Conservation (phyloP, 2,888 invertebrate species). For the Gasteruption jaculator region DNA sequence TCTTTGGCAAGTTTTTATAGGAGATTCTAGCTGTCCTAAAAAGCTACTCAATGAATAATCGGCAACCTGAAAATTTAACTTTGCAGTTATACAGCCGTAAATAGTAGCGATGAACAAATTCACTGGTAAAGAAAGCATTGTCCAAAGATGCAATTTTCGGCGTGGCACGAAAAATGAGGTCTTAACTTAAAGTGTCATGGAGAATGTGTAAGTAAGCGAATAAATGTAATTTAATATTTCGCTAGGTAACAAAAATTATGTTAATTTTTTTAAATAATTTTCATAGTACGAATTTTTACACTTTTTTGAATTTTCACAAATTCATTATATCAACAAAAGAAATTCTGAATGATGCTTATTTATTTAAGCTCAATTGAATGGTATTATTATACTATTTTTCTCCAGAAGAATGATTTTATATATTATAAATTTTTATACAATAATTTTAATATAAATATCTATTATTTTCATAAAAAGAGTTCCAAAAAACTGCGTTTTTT, state of each 20-base stretch:
- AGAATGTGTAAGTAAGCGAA: too few relatives aligned
- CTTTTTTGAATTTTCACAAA: conserved; percentile 2
- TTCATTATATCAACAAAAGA: not conserved
- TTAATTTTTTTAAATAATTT: conserved; percentile 2
- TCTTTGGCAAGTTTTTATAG: conserved; percentile 53
- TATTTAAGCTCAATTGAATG: too few relatives aligned
- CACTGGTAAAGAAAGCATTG: too few relatives aligned
- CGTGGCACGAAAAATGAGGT: too few relatives aligned
- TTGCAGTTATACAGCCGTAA: too few relatives aligned
- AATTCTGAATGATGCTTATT: conserved; percentile 2
- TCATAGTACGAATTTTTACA: not conserved
- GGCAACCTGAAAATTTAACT: conserved; percentile 51
- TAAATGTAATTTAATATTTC: conserved; percentile 3
- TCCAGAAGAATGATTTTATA: too few relatives aligned
- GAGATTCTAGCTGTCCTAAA: conserved; percentile 75
- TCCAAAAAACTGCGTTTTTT: not conserved
- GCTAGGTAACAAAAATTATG: conserved; percentile 4
- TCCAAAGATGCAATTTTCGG: too few relatives aligned
- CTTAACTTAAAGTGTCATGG: too few relatives aligned
- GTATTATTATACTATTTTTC: too few relatives aligned
- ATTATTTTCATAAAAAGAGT: not conserved
- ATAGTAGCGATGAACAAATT: too few relatives aligned
- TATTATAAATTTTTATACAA: too few relatives aligned
- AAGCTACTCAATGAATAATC: conserved; percentile 86
- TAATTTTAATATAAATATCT: too few relatives aligned